Evolutionary conservation across 2,888 invertebrate genomes (phyloP).

Genomic region (Tryphoninae sp.): DNA sequence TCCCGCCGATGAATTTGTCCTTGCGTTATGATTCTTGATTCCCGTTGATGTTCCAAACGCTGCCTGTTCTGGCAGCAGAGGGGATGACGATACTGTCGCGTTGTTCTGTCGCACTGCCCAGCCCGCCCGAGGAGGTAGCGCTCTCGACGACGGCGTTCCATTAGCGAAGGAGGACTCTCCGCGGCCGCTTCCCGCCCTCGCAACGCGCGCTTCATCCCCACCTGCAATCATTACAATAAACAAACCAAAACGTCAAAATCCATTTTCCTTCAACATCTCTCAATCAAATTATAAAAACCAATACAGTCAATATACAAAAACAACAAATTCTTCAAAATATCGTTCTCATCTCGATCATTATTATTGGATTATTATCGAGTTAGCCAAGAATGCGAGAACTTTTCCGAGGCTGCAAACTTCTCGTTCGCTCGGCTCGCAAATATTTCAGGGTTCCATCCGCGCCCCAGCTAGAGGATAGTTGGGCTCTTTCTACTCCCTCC

Average conservation of each 20-base stretch:
- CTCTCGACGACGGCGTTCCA: conserved; percentile 80
- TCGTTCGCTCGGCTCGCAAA: conserved; percentile 35
- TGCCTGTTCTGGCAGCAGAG: conserved; percentile 23
- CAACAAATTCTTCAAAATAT: no score
- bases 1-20: conserved; percentile 38
- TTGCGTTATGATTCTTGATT: conserved; percentile 53
- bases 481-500: conserved; percentile 18
- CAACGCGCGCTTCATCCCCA: conserved; percentile 81
- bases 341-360: no score
- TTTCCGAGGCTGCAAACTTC: not conserved
- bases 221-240: conserved; percentile 71
- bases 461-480: conserved; percentile 44
- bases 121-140: conserved; percentile 79
- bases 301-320: not conserved
- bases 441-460: conserved; percentile 59
- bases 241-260: not conserved
- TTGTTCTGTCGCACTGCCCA: conserved; percentile 75
- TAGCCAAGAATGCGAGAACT: no score
- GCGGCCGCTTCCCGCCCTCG: conserved; percentile 81
- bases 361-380: not conserved
- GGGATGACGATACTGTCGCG: conserved; percentile 50
- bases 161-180: conserved; percentile 80
- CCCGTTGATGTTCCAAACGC: conserved; percentile 46
- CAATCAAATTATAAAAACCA: no score
- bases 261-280: not conserved